Percentiles rank a stretch among this genome's conserved stretches.
These are phyloP conservation scores for Phortica magna DNA, from an alignment of 2,888 invertebrate species.

Conservation along the genomic window DNA sequence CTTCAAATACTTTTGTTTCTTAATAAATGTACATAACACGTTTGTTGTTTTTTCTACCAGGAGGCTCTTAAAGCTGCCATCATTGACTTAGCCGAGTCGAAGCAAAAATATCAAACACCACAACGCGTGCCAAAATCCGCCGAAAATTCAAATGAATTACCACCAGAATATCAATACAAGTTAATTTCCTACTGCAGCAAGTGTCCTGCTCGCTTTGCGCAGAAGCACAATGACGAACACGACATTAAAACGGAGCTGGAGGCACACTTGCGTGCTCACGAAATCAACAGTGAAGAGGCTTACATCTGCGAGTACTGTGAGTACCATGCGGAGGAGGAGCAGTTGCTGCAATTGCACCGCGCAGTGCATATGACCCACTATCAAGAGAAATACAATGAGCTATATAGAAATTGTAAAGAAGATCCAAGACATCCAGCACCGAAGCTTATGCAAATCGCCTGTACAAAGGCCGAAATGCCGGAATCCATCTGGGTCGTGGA, in stretches of 20 bases:
- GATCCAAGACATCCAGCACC: conserved; percentile 84
- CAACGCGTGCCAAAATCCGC: conserved; percentile 77
- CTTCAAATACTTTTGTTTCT: no score
- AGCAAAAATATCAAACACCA: conserved; percentile 47
- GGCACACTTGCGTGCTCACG: conserved; percentile 82
- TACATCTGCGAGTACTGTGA: conserved; percentile 88
- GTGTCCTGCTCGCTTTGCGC: conserved; percentile 88
- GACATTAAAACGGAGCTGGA: conserved; percentile 86
- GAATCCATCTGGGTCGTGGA: conserved; percentile 77
- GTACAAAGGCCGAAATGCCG: conserved; percentile 57
- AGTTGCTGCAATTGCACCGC: conserved; percentile 84
- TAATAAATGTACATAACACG: background rate
- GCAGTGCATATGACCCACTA: conserved; percentile 88
- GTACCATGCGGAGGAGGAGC: conserved; percentile 86
- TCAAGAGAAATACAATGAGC: conserved; percentile 85
- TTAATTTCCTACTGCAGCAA: conserved; percentile 86
- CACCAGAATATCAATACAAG: conserved; percentile 72
- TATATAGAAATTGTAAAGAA: conserved; percentile 83
- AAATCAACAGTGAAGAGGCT: conserved; percentile 45
- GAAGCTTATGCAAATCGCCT: conserved; percentile 78
- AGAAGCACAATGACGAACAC: conserved; percentile 72
- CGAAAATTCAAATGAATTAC: conserved; percentile 61
- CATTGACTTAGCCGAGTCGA: conserved; percentile 68
- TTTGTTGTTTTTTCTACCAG: conserved; percentile 36
- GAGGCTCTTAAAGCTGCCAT: conserved; percentile 55